These are phyloP conservation scores for Dissostichus mawsoni DNA, from an alignment of 2,113 vertebrate genomes.

Conservation along the genomic window DNA sequence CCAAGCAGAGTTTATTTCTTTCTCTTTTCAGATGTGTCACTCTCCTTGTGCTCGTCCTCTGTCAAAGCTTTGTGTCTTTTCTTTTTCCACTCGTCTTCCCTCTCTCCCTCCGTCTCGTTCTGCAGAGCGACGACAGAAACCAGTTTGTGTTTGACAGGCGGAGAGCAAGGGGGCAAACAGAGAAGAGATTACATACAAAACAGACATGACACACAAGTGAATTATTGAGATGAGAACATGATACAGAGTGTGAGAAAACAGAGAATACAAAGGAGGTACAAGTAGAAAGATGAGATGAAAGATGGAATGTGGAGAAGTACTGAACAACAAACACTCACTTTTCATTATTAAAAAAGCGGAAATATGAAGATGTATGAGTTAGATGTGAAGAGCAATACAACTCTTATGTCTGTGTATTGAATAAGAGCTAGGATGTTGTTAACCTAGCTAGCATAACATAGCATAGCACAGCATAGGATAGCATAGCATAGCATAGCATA, in stretches of 20 bases:
- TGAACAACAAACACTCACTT: no score
- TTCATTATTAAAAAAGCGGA: no score
- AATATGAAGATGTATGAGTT: no score
- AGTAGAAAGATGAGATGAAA: not conserved
- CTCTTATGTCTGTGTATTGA: no score
- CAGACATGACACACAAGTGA: no score
- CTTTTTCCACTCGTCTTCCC: not conserved
- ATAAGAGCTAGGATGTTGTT: no score
- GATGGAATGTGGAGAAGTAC: not conserved
- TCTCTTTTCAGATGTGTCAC: conserved; percentile 4
- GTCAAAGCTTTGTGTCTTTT: not conserved
- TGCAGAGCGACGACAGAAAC: conserved; percentile 43
- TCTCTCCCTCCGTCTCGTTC: not conserved
- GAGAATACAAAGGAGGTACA: not conserved
- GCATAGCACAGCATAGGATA: no score
- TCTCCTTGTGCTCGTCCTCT: conserved; percentile 10
- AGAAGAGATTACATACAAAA: not conserved
- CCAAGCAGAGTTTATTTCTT: not conserved
- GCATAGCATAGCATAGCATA: no score
- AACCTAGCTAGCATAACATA: no score
- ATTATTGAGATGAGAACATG: no score
- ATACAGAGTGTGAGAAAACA: no score
- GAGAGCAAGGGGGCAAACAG: conserved; percentile 1
- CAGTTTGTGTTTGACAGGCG: conserved; percentile 2
- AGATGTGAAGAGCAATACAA: no score